A percentile compares a stretch with the other conserved stretches of the same genome.
phyloP scores from a whole-genome alignment of 2,888 invertebrate species.

The Tanypteryx hageni region DNA sequence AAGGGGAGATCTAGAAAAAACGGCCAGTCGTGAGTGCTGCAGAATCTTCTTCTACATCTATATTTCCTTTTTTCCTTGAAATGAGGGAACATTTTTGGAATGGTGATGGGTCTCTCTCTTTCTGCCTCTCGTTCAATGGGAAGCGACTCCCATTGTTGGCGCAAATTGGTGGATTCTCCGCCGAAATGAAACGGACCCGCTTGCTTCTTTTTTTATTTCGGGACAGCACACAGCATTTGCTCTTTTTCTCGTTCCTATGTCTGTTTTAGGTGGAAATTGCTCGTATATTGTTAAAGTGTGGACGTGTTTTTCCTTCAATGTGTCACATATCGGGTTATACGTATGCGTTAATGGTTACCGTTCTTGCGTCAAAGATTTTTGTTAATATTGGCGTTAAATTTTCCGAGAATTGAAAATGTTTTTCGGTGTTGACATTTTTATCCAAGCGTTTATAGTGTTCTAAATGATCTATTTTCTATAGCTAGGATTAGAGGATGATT shows the following conservation, averaged over 20 bases:
- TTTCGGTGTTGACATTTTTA: no score
- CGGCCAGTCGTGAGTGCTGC: background rate
- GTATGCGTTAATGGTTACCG: no score
- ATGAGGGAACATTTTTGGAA: slow-evolving; percentile 11
- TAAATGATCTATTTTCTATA: no score
- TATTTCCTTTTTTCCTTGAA: background rate
- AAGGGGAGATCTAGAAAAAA: background rate
- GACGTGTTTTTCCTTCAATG: no score
- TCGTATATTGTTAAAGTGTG: no score
- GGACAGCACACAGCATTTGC: background rate
- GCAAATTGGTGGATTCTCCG: slow-evolving; percentile 25
- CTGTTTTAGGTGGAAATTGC: background rate
- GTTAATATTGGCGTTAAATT: no score
- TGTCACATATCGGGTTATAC: no score
- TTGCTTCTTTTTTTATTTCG: background rate
- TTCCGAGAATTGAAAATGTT: no score
- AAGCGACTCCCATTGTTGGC: slow-evolving; percentile 6
- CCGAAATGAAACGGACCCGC: slow-evolving; percentile 4
- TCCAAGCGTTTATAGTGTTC: no score
- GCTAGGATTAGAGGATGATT: no score
- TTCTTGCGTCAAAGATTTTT: no score
- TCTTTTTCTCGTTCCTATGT: background rate
- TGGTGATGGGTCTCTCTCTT: background rate
- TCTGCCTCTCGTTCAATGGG: background rate
- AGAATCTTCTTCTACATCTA: slow-evolving; percentile 1